Base-by-base conservation (phyloP, 2,888 invertebrate species). In the Phorcus lineatus region DNA sequence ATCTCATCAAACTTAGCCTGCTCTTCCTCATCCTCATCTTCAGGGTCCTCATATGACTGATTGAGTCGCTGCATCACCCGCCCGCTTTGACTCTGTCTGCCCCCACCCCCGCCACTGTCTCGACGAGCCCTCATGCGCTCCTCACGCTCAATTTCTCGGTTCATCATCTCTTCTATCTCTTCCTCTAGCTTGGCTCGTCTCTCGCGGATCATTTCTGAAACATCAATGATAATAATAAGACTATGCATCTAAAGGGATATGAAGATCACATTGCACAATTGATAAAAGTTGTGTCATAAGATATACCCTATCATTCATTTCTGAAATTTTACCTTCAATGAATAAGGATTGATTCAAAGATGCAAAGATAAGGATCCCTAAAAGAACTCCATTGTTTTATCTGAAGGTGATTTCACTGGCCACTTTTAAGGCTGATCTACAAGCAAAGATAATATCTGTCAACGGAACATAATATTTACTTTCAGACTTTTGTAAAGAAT, bases 91-190 rank as follows among this genome's bases (percentile, higher is more conserved):
- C 47, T 47, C 70, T 77, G 78, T 79, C 80, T 82, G 57, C 55
- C 78, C 54, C 80, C 54, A 16, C 79, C 54, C 24, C 80, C 79
- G 76, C 81, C 79, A 24, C 80, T 80, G 54, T 81, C 57, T 24
- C 82, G 54, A 36, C 85, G 74, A 77, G 81, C 77, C 53, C 83
- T 78, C 55, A 85, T 81, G 31, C 83, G 66, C 57, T 86, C 86
- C 77, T 84, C 84, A 2, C 84, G 77, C 74, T 83, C 83, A 55
- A 80, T 81, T 31, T 86, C 86, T 19, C 86, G 86, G 22, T 83
- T 84, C 90, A 90, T 89, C 75, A 90, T 81, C 55, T 88, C 88
- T 53, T 86, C 86, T 22, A 90, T 89, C 55, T 90, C 90, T 22
- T 86, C 84, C 70, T 90, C 90, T 74, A 91, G 81, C 82, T 88